These are phyloP conservation scores for Macrotis lagotis DNA, from an alignment of 2,113 vertebrate species.

Conservation along the genomic window DNA sequence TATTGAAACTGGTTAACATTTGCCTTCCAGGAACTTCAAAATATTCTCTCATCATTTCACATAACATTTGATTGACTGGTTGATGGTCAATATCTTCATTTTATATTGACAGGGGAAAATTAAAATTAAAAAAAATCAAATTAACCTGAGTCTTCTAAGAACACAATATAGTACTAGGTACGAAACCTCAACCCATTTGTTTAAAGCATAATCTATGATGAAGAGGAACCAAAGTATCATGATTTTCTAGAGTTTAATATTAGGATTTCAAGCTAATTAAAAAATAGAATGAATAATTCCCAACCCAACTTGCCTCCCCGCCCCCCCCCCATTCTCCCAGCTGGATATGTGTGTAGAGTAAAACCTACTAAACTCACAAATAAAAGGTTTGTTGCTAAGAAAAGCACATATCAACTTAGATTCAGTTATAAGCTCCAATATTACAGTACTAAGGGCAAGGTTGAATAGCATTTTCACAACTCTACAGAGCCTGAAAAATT, in stretches of 20 bases:
- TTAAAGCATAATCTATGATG: neutral
- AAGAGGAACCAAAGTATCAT: neutral
- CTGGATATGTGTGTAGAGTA: neutral
- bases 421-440: neutral
- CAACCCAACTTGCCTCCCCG: neutral
- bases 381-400: neutral
- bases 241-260: neutral
- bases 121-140: neutral
- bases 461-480: neutral
- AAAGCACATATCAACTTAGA: neutral
- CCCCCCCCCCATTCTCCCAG: neutral
- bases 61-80: neutral
- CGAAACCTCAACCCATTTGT: neutral
- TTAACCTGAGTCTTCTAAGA: neutral
- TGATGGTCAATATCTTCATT: neutral
- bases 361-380: neutral
- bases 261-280: neutral
- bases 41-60: too few species aligned
- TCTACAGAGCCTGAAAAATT: neutral
- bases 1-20: too few species aligned
- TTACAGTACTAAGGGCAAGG: neutral
- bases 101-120: neutral
- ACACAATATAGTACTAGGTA: neutral
- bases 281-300: neutral
- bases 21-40: too few species aligned